Evolutionary conservation across 2,113 vertebrate genomes (phyloP).

Genomic region (Callorhinus ursinus): DNA sequence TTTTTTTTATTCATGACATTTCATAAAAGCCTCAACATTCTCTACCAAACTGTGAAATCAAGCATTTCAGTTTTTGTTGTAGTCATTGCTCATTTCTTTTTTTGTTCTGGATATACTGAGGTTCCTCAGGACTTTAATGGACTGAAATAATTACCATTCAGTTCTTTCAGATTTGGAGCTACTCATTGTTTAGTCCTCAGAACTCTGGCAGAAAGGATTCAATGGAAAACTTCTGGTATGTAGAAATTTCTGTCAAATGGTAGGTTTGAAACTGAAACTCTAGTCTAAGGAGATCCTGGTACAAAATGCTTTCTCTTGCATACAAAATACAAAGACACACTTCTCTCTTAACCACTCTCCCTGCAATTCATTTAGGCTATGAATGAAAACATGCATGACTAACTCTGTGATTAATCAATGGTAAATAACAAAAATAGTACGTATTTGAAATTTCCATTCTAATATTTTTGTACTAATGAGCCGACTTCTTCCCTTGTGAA

Average conservation of each 20-base stretch:
- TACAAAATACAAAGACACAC: not conserved
- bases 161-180: not conserved
- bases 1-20: not conserved
- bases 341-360: not conserved
- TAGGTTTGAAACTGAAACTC: constrained; percentile 50
- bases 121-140: not conserved
- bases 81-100: not conserved
- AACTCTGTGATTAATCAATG: not conserved
- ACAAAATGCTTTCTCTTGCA: not conserved
- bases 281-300: constrained; percentile 45
- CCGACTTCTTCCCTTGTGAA: not conserved
- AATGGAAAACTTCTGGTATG: not conserved
- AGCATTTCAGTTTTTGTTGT: not conserved
- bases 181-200: not conserved
- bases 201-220: not conserved
- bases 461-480: not conserved
- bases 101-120: not conserved
- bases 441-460: not conserved
- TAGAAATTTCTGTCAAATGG: not conserved
- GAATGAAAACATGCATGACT: constrained; percentile 26
- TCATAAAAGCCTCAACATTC: not conserved
- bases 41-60: not conserved
- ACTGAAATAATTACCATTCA: not conserved
- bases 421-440: constrained; percentile 25
- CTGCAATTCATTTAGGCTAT: constrained; percentile 43